Conservation (phyloP, 2,113 vertebrate species). For the Oxyruncus cristatus region DNA sequence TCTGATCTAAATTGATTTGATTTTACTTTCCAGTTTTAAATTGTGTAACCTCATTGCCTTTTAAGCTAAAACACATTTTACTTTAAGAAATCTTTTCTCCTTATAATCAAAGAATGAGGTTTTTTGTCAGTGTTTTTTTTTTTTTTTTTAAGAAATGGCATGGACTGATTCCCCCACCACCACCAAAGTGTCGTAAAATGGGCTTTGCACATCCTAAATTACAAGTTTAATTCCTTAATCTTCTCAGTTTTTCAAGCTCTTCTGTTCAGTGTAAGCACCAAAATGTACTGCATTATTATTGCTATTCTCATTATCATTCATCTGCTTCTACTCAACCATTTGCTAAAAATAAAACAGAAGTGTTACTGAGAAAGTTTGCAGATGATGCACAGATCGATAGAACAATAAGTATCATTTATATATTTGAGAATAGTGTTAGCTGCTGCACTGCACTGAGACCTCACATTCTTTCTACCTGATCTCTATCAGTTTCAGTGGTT, state of each 20-base stretch:
- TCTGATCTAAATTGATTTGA: neutral
- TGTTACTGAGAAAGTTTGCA: neutral
- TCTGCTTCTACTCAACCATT: neutral
- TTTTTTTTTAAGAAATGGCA: neutral
- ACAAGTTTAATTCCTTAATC: neutral
- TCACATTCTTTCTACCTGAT: neutral
- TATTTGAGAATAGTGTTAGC: neutral
- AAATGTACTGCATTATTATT: neutral
- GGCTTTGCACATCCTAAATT: neutral
- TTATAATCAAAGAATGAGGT: neutral
- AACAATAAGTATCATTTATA: neutral
- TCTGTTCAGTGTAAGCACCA: neutral
- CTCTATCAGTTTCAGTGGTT: neutral
- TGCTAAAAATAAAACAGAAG: neutral
- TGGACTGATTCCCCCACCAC: neutral
- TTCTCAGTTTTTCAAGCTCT: neutral
- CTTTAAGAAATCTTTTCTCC: neutral
- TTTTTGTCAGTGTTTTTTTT: neutral
- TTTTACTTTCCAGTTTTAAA: neutral
- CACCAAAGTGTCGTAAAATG: neutral
- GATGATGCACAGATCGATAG: neutral
- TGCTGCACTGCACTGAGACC: neutral
- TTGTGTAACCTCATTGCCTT: neutral
- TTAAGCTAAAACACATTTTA: neutral
- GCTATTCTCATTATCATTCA: neutral